Evolutionary conservation across 1,140 invertebrate species (phyloP), one percentile per base, ranked within the genome.

Genomic region (Platyura marginata): DNA sequence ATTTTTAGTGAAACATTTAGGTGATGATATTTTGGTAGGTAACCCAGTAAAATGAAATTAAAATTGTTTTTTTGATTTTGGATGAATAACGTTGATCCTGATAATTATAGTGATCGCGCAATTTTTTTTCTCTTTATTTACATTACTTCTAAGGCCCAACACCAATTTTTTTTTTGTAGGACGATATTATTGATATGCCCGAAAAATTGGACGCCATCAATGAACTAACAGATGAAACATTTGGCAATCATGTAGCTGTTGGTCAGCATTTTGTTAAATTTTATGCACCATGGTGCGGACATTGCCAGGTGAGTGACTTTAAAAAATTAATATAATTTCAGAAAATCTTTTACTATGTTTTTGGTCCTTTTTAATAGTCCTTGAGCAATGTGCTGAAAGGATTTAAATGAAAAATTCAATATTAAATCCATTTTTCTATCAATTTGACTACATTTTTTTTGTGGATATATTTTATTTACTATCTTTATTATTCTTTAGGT

Each of bases 271-370:
- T 91, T 61, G 66, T 91, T 22, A 86, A 86, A 51, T 86, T 87
- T 61, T 87, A 81, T 61, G 82, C 82, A 15, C 82, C 84, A 1
- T 87, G 84, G 84, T 87, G 83, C 62, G 78, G 78, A 16, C 79
- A 85, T 57, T 88, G 84, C 53, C 79, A 81, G 64, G 71, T 75
- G 53, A 51, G 32, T 49, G 15, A n/a, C n/a, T n/a, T n/a, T n/a
- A n/a, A n/a, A n/a, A n/a, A n/a, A n/a, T n/a, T n/a, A n/a, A n/a
- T n/a, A n/a, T n/a, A n/a, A n/a, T n/a, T n/a, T n/a, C n/a, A n/a
- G n/a, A n/a, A n/a, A n/a, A n/a, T n/a, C n/a, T n/a, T n/a, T n/a
- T n/a, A n/a, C n/a, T n/a, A n/a, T n/a, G n/a, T n/a, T n/a, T n/a
- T n/a, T n/a, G n/a, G n/a, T n/a, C n/a, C n/a, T n/a, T n/a, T n/a